A percentile compares a stretch with the other conserved stretches of the same genome.
Evolutionary conservation across 2,113 vertebrate species (phyloP).

Genomic region (Sorex fumeus): DNA sequence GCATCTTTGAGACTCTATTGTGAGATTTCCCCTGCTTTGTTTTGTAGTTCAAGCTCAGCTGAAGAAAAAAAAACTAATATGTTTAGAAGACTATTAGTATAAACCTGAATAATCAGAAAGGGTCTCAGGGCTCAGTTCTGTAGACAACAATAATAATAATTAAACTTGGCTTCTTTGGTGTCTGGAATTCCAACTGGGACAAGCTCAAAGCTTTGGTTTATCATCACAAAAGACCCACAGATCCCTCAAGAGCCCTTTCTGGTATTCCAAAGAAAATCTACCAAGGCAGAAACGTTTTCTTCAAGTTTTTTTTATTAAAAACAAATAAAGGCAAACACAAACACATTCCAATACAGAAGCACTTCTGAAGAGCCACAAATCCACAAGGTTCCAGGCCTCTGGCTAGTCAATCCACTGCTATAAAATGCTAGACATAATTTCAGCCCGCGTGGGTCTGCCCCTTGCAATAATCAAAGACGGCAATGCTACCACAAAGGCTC

Average conservation of each 20-base stretch:
- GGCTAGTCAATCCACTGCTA: conserved; percentile 72
- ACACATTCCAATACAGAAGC: conserved; percentile 85
- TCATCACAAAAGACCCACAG: conserved; percentile 82
- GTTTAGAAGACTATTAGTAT: conserved; percentile 78
- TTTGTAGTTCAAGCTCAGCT: conserved; percentile 62
- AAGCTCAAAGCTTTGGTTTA: conserved; percentile 81
- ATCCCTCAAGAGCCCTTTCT: conserved; percentile 80
- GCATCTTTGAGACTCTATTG: conserved; percentile 62
- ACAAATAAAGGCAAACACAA: conserved; percentile 85
- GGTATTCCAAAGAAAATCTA: conserved; percentile 83
- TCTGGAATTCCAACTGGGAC: conserved; percentile 81
- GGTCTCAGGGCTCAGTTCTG: conserved; percentile 72
- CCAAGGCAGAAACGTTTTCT: conserved; percentile 76
- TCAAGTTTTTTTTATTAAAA: conserved; percentile 82
- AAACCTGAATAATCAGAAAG: conserved; percentile 82
- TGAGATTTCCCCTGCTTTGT: conserved; percentile 64
- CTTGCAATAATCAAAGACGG: conserved; percentile 67
- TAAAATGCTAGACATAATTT: conserved; percentile 76
- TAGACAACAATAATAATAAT: conserved; percentile 84
- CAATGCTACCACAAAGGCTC: not conserved
- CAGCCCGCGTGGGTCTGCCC: conserved; percentile 31
- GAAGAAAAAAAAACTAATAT: conserved; percentile 50
- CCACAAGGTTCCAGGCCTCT: conserved; percentile 82
- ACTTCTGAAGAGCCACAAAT: conserved; percentile 85
- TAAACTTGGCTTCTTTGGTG: conserved; percentile 80